A percentile compares a stretch with the other conserved stretches of the same genome.
phyloP scores from a whole-genome alignment of 2,888 invertebrate genomes.

The Muscina levida region DNA sequence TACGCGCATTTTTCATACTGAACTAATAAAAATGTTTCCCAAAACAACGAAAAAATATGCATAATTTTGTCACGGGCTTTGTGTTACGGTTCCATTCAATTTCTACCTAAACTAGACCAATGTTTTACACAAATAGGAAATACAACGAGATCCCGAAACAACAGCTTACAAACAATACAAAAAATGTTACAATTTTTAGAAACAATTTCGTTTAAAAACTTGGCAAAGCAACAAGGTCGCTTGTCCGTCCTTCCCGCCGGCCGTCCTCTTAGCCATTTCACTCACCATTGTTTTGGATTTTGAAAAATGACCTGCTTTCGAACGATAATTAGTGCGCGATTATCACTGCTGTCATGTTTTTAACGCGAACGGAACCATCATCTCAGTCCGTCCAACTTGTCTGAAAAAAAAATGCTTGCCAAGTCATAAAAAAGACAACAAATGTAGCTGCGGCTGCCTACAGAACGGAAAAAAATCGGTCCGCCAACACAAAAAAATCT shows the following conservation, averaged over 20 bases:
- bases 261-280: too few relatives aligned
- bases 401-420: background rate
- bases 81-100: background rate
- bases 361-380: slow-evolving; percentile 6
- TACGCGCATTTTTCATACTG: slow-evolving; percentile 56
- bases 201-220: slow-evolving; percentile 67
- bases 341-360: slow-evolving; percentile 68
- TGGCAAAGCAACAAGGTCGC: slow-evolving; percentile 69
- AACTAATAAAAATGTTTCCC: slow-evolving; percentile 28
- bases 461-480: slow-evolving; percentile 29
- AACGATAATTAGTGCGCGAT: slow-evolving; percentile 72
- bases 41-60: slow-evolving; percentile 72
- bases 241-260: background rate
- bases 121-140: too few relatives aligned
- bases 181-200: slow-evolving; percentile 76
- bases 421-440: slow-evolving; percentile 69
- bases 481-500: slow-evolving; percentile 50
- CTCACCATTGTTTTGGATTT: slow-evolving; percentile 2
- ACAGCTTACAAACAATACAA: slow-evolving; percentile 52
- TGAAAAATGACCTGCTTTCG: slow-evolving; percentile 65
- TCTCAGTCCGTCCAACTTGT: too few relatives aligned
- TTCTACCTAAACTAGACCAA: slow-evolving; percentile 34
- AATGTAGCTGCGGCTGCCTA: slow-evolving; percentile 33
- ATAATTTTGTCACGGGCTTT: slow-evolving; percentile 54
- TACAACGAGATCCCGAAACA: slow-evolving; percentile 10